These are phyloP conservation scores for Rapana venosa DNA, from an alignment of 2,888 invertebrate genomes.

Conservation along the genomic window DNA sequence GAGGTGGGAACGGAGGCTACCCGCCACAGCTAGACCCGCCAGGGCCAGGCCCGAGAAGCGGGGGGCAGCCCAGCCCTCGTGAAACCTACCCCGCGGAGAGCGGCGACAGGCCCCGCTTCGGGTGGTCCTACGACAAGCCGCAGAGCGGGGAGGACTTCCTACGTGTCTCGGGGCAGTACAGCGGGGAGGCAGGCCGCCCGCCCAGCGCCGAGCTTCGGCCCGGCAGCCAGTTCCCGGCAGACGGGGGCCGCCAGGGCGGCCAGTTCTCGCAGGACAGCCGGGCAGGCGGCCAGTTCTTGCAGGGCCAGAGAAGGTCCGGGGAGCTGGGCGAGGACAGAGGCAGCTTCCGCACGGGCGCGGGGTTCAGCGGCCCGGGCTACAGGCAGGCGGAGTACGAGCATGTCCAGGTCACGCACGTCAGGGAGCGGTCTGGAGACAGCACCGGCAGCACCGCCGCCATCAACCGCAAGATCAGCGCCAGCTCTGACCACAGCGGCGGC, in stretches of 20 bases:
- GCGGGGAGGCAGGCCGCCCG: conserved; percentile 2
- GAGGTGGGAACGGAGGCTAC: conserved; percentile 46
- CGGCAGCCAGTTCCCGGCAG: neutral
- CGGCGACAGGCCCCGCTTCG: conserved; percentile 40
- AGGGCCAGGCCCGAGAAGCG: conserved; percentile 31
- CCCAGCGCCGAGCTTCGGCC: neutral
- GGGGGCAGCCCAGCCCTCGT: conserved; percentile 33
- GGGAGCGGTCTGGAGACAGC: conserved; percentile 39
- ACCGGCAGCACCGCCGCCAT: conserved; percentile 2
- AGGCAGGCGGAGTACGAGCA: conserved; percentile 24
- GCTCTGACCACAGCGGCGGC: conserved; percentile 36
- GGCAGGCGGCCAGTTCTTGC: conserved; percentile 39
- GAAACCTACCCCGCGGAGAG: conserved; percentile 40
- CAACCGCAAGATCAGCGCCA: conserved; percentile 11
- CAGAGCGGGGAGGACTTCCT: conserved; percentile 39
- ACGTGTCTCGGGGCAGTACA: conserved; percentile 30
- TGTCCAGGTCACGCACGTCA: conserved; percentile 6
- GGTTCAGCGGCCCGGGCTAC: conserved; percentile 32
- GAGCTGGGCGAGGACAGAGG: conserved; percentile 23
- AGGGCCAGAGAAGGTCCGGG: conserved; percentile 49
- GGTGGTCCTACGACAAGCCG: conserved; percentile 54
- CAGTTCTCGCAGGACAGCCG: neutral
- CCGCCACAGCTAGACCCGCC: conserved; percentile 12
- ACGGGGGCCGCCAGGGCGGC: neutral
- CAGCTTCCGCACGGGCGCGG: conserved; percentile 39